Evolutionary conservation across 2,888 invertebrate species (phyloP).

Genomic region (Phaonia tiefii): DNA sequence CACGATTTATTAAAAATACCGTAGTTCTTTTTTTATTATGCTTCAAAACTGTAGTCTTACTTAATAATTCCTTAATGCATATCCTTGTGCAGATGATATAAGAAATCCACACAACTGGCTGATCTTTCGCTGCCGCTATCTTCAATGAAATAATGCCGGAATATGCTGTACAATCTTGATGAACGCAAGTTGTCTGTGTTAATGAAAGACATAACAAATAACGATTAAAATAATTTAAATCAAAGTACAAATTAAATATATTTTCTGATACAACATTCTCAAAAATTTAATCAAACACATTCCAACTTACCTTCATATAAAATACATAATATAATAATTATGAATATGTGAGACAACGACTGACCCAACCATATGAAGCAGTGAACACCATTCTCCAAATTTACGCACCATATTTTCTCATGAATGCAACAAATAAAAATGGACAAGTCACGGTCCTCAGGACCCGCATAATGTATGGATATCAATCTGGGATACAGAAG

Average conservation of each 20-base stretch:
- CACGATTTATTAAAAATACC: slow-evolving; percentile 78
- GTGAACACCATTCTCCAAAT: slow-evolving; percentile 97
- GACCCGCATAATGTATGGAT: slow-evolving; percentile 87
- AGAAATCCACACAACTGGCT: slow-evolving; percentile 98
- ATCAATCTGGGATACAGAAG: slow-evolving; percentile 96
- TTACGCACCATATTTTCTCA: no score
- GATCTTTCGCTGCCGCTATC: slow-evolving; percentile 94
- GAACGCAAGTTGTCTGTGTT: slow-evolving; percentile 91
- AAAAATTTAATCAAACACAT: no score
- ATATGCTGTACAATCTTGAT: slow-evolving; percentile 96
- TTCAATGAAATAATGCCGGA: slow-evolving; percentile 97
- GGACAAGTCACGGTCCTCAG: slow-evolving; percentile 84
- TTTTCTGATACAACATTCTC: no score
- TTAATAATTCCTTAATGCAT: slow-evolving; percentile 93
- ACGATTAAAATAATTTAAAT: no score
- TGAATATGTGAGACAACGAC: slow-evolving; percentile 88
- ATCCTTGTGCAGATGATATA: slow-evolving; percentile 99
- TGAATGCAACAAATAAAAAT: slow-evolving; percentile 90
- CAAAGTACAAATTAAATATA: no score
- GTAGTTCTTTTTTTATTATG: slow-evolving; percentile 68
- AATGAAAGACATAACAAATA: slow-evolving; percentile 38
- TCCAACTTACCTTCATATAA: no score
- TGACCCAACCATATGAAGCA: slow-evolving; percentile 98
- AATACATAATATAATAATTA: slow-evolving; percentile 88
- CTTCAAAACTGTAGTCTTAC: slow-evolving; percentile 76